Conservation (phyloP, 2,113 vertebrate genomes). For the Chinchilla lanigera region DNA sequence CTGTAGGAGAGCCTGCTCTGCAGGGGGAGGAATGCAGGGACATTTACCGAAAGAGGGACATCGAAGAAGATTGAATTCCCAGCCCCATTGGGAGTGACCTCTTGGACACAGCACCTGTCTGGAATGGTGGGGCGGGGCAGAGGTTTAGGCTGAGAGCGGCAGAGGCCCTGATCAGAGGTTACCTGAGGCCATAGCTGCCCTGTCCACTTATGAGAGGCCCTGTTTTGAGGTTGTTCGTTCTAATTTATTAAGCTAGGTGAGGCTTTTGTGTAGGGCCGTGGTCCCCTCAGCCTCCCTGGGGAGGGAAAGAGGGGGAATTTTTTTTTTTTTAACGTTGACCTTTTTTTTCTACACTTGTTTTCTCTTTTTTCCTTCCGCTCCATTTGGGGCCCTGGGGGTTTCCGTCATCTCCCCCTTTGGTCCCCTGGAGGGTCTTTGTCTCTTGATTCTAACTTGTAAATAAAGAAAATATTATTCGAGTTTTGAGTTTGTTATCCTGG, state of each 20-base stretch:
- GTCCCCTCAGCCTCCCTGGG: conserved; percentile 58
- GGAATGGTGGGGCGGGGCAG: conserved; percentile 22
- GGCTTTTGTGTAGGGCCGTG: conserved; percentile 9
- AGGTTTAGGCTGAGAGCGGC: conserved; percentile 32
- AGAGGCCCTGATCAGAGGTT: background rate
- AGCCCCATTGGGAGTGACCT: conserved; percentile 28
- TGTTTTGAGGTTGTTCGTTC: conserved; percentile 74
- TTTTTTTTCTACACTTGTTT: conserved; percentile 80
- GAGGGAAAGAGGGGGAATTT: conserved; percentile 69
- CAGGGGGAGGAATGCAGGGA: conserved; percentile 65
- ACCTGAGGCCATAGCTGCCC: conserved; percentile 56
- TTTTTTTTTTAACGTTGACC: conserved; percentile 78
- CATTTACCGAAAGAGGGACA: conserved; percentile 33
- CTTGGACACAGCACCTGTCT: conserved; percentile 41
- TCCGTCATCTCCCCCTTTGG: conserved; percentile 69
- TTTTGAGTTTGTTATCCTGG: conserved; percentile 57
- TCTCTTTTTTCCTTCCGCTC: conserved; percentile 56
- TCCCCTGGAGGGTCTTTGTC: conserved; percentile 74
- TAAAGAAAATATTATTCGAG: conserved; percentile 85
- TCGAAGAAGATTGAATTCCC: conserved; percentile 38
- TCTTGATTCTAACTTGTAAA: conserved; percentile 87
- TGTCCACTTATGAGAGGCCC: conserved; percentile 67
- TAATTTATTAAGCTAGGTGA: conserved; percentile 83
- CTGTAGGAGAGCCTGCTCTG: conserved; percentile 72
- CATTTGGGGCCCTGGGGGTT: conserved; percentile 68